Base-by-base conservation (phyloP, 2,797 vertebrate species). In the Picus viridis region DNA sequence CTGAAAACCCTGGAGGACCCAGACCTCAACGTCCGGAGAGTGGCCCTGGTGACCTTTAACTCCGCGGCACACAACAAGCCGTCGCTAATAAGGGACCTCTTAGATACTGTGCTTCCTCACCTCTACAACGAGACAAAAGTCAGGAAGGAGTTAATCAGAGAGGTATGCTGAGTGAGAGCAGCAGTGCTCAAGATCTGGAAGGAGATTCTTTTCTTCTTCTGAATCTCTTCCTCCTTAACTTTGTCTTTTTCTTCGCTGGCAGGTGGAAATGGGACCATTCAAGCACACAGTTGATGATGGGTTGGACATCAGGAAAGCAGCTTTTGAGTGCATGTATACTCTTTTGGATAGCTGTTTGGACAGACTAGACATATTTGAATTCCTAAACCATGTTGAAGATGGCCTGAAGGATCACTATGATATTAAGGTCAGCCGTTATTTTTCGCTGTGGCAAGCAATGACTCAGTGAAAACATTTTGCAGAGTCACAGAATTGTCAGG, bases 231-330 rank as follows among this genome's bases (percentile, higher is more conserved):
- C 30, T 82, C 3, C 14, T 65, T 30, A 32, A 57, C 58, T 78
- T 88, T 91, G 74, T 71, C 39, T 92, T 90, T 89, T 83, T 82
- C 19, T 91, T 86, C 7, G 4, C 83, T 91, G 67, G 89, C 96
- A 99, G 98, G 98, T 99, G 96, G 98, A 99, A 97, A 99, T 99
- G 98, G 98, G 98, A 89, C 98, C 98, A 32, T 99, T 99, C 96
- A 99, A 99, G 88, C 98, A 99, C 94, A 99, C 98, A 9, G 98
- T 99, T 87, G 98, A 99, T 90, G 98, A 99, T 30, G 98, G 98
- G 5, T 89, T 99, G 94, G 98, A 99, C 96, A 98, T 99, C 84
- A 97, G 98, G 96, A 99, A 99, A 97, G 98, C 98, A 82, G 98
- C 98, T 85, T 99, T 99, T 95, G 98, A 99, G 94, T 99, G 98